Evolutionary conservation across 2,888 invertebrate species (phyloP), one percentile per base, ranked within the genome.

Genomic region (Ceratothoa steindachneri): DNA sequence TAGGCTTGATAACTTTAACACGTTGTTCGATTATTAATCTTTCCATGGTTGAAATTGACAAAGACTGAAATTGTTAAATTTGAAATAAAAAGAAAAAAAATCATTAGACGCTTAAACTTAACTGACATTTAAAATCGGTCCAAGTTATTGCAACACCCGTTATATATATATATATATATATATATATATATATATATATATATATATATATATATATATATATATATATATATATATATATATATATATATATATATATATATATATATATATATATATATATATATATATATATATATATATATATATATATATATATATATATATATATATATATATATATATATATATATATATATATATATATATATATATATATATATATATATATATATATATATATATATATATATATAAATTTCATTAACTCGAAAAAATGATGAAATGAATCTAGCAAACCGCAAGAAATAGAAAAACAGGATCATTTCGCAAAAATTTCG

Each of bases 311-410:
- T 69, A 72, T 53, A 67, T 55, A 72, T 72, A 55, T 72, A 68
- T 69, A 55, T 68, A 68, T 55, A 68, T 52, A 67, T 67, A 67
- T 72, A 67, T 51, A 67, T 72, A 72, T 41, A 67, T 67, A 67
- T 67, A 67, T 72, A 70, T 72, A 67, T 41, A 72, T 68, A 22
- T 30, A 67, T 67, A 67, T 72, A 67, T 68, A 67, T 41, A 72
- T 72, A 67, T 67, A 67, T 67, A 67, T 72, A 72, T 72, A 72
- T 72, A 72, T 72, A 72, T 72, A 72, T 72, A 72, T 72, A 72
- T 72, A 72, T 72, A 72, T 72, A 72, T 72, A 72, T 72, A 72
- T 72, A 72, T 67, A 72, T 72, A 67, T 68, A 28, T 71, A 64
- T 30, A 30, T 66, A 71, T 30, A 69, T 41, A 7, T 41, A 15